These are phyloP conservation scores for Pilophorus perplexus DNA, from an alignment of 2,888 invertebrate species.

Conservation along the genomic window DNA sequence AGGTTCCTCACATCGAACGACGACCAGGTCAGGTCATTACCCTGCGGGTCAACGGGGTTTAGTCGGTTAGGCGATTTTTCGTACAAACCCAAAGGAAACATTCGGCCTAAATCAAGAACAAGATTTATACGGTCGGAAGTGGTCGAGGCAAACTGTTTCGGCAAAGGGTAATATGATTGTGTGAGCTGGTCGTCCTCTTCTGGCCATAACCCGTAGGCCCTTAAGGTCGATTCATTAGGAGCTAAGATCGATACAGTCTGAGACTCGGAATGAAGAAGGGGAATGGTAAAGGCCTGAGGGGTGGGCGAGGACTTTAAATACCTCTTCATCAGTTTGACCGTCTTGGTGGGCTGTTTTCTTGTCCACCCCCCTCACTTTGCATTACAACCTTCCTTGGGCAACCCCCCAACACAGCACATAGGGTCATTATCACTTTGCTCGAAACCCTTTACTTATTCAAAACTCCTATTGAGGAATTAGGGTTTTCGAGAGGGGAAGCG, in stretches of 20 bases:
- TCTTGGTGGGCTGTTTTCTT: conserved; percentile 7
- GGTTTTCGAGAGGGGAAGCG: neutral
- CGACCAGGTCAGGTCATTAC: no score
- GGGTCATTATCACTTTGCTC: conserved; percentile 12
- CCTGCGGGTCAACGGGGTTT: no score
- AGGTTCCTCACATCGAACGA: neutral
- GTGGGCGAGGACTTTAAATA: conserved; percentile 18
- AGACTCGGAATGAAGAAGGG: conserved; percentile 27
- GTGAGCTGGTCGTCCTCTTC: conserved; percentile 8
- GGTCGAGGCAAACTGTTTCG: conserved; percentile 2
- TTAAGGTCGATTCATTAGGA: conserved; percentile 36
- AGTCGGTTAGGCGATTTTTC: no score
- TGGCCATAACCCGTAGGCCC: conserved; percentile 20
- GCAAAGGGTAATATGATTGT: conserved; percentile 21
- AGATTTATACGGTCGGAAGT: no score
- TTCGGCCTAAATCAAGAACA: neutral
- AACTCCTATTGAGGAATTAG: conserved; percentile 30
- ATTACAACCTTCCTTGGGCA: neutral
- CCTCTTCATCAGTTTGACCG: conserved; percentile 29
- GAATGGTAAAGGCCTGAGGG: no score
- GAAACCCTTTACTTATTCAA: conserved; percentile 26
- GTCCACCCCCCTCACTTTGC: neutral
- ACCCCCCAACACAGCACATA: neutral
- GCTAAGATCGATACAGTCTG: conserved; percentile 28
- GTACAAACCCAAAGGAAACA: no score